Evolutionary conservation across 2,797 vertebrate genomes (phyloP), one percentile per base, ranked within the genome.

Genomic region (Emydoidea blandingii): DNA sequence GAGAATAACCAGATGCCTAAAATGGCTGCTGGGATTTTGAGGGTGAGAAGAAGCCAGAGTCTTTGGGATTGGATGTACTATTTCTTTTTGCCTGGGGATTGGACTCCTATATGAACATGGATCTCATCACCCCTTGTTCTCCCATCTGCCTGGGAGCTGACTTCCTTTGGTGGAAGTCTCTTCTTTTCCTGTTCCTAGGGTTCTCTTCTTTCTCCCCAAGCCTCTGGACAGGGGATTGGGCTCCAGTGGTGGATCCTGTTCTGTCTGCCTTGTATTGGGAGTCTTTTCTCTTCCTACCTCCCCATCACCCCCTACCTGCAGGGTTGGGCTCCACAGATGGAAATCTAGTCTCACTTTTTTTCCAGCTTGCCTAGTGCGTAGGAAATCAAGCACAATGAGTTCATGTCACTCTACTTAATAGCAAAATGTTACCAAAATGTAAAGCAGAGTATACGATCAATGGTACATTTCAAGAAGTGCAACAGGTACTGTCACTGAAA

Each of bases 21-120:
- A 83, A 91, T 4, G 1, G 12, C 2, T 74, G 12, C 0, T 44
- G n/a, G 23, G 82, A 90, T 85, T 21, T 50, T 65, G 87, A 47
- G 7, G 2, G 4, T 56, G 25, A 25, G 11, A 0, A 59, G 19
- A 81, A 88, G 3, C 0, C 0, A 0, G 2, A 34, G 54, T 56
- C 23, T 56, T 27, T 27, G 25, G 25, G 4, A 56, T 56, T 56
- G 14, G 5, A 3, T 12, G 16, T 68, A 7, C 12, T 87, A 10
- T 72, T 83, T 44, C 62, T n/a, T 5, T 65, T 80, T 87, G 12
- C 19, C 21, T 80, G 72, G 62, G 53, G 15, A 19, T 79, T 34
- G 52, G 12, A 57, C 19, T 76, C n/a, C 44, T 34, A 54, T 8
- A 9, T 11, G 37, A 23, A 72, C 15, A 5, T 3, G 81, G 41